phyloP scores from a whole-genome alignment of 1,140 invertebrate genomes.

The Sycophaga agraensis region DNA sequence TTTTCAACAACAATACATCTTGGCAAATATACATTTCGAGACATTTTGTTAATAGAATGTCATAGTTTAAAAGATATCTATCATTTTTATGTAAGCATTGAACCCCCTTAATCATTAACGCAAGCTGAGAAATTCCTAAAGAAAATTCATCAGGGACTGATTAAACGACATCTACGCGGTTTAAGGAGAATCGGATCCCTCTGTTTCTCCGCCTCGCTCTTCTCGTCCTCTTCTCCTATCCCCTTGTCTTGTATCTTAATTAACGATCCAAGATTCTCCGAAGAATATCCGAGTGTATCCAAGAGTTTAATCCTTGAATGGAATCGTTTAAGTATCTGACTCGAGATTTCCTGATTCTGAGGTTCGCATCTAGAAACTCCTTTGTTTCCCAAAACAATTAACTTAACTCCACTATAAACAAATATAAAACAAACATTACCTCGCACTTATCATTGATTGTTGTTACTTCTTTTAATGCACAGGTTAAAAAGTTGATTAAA shows the following conservation, averaged over 20 bases:
- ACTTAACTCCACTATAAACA: constrained; percentile 16
- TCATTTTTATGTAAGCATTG: too few relatives aligned
- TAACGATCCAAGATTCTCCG: constrained; percentile 14
- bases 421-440: constrained; percentile 18
- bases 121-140: too few relatives aligned
- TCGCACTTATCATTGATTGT: constrained; percentile 7
- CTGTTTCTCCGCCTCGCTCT: too few relatives aligned
- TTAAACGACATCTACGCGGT: constrained; percentile 1
- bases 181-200: constrained; percentile 14
- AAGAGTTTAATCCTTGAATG: constrained; percentile 28
- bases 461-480: background rate
- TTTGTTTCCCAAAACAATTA: constrained; percentile 19
- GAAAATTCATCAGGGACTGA: background rate
- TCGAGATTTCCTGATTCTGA: constrained; percentile 19
- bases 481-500: constrained; percentile 14
- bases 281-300: constrained; percentile 18
- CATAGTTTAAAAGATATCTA: too few relatives aligned
- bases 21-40: too few relatives aligned
- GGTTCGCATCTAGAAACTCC: background rate
- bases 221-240: too few relatives aligned
- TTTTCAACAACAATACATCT: too few relatives aligned
- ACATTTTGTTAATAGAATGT: too few relatives aligned
- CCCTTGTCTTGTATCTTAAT: constrained; percentile 22
- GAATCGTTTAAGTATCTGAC: constrained; percentile 26
- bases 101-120: too few relatives aligned